Base-by-base conservation (phyloP, 2,113 vertebrate species). In the Catharus bicknelli region DNA sequence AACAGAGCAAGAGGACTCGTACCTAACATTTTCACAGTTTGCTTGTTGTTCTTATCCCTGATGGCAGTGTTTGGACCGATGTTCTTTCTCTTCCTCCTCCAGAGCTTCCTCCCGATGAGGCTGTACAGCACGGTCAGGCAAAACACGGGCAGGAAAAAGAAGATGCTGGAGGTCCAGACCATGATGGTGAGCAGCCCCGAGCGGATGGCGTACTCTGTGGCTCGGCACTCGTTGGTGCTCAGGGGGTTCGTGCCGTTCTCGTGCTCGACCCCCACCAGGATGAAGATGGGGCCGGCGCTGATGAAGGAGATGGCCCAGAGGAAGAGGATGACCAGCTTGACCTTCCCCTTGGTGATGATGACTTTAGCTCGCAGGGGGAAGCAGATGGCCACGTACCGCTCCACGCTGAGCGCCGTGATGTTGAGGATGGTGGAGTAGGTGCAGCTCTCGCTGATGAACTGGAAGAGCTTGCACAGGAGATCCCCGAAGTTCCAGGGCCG, bases 1-100 rank as follows among this genome's bases (percentile, higher is more conserved):
- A 79, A 54, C 36, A 57, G 55, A 90, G 84, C 84, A 34, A 61
- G 58, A 47, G n/a, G 58, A 59, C 43, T 20, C 98, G 53, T 97
- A 99, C 99, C 99, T 86, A 99, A 93, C 99, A 99, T 99, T 93
- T 99, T 99, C 94, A 99, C 98, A 58, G 99, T 99, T 93, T 99
- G 99, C 87, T 97, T 98, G 97, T 99, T 99, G 97, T 97, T 98
- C 96, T 99, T 99, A 74, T 99, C 99, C 88, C 98, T 97, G 96
- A 98, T 97, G 7, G 98, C 98, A 25, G 98, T 83, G 19, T 98
- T 98, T 42, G 97, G 98, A 70, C 97, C 98, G 6, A 98, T 98
- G 4, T 98, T 97, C 69, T 98, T 98, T 8, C 95, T 97, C 86
- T 97, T 97, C 51, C 99, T 98, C 77, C 96, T 98, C 99, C 99